A percentile compares a stretch with the other conserved stretches of the same genome.
phyloP scores from a whole-genome alignment of 2,888 invertebrate species.

The Girardia tigrina region DNA sequence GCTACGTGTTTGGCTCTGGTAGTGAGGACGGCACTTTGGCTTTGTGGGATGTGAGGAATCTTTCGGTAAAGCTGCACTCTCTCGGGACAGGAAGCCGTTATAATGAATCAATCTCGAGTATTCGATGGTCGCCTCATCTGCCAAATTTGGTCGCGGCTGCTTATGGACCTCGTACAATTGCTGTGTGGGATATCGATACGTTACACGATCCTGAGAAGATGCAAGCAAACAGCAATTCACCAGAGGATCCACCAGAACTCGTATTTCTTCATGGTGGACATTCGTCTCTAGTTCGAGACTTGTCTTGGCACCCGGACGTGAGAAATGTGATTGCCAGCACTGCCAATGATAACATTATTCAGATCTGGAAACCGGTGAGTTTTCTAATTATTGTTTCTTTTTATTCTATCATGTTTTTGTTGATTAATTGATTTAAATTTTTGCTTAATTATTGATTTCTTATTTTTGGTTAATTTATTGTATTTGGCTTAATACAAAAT shows the following conservation, averaged over 20 bases:
- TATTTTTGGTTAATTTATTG: too few relatives aligned
- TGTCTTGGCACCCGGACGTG: not conserved
- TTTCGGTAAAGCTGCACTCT: not conserved
- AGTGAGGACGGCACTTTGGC: not conserved
- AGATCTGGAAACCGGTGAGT: constrained; percentile 18
- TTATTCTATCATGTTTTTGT: too few relatives aligned
- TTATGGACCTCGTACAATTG: not conserved
- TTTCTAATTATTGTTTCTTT: too few relatives aligned
- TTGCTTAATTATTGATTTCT: too few relatives aligned
- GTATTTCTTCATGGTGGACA: not conserved
- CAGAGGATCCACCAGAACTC: not conserved
- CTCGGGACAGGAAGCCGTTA: not conserved
- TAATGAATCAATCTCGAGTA: not conserved
- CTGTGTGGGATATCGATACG: not conserved
- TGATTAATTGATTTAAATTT: too few relatives aligned
- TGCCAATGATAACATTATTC: constrained; percentile 15
- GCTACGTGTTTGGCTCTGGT: not conserved
- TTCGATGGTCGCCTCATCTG: not conserved
- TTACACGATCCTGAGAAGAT: not conserved
- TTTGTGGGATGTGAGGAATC: not conserved
- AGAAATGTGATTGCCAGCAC: not conserved
- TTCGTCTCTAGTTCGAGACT: not conserved
- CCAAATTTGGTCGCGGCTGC: not conserved
- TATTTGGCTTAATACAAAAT: too few relatives aligned
- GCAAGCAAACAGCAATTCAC: too few relatives aligned